Conservation (phyloP, 2,888 invertebrate genomes). For the Drosophila picticornis region DNA sequence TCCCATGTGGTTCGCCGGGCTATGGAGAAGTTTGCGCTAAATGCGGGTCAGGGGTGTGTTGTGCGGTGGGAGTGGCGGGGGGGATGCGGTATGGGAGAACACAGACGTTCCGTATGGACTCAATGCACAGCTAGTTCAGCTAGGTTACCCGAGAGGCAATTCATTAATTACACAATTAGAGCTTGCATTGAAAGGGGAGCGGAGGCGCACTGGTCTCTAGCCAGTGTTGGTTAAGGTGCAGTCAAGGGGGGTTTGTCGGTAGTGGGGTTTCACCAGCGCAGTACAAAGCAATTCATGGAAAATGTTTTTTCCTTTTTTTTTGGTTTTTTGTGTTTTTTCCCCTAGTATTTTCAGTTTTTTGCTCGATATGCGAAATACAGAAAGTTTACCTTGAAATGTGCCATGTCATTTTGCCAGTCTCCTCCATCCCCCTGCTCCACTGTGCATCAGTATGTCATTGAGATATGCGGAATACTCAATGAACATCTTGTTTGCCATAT, state of each 20-base stretch:
- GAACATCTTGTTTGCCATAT: slow-evolving; percentile 15
- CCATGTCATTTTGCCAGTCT: slow-evolving; percentile 65
- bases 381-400: slow-evolving; percentile 77
- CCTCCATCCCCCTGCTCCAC: background rate
- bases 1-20: slow-evolving; percentile 55
- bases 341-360: slow-evolving; percentile 19
- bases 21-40: slow-evolving; percentile 24
- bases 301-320: slow-evolving; percentile 4
- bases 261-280: slow-evolving; percentile 4
- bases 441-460: slow-evolving; percentile 16
- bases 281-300: slow-evolving; percentile 25
- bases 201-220: background rate
- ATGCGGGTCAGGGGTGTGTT: slow-evolving; percentile 18
- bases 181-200: slow-evolving; percentile 39
- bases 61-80: background rate
- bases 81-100: background rate
- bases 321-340: background rate
- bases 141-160: slow-evolving; percentile 52
- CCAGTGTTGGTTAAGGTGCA: background rate
- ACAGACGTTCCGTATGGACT: background rate
- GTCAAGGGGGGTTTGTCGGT: background rate
- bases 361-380: slow-evolving; percentile 57
- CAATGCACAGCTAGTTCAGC: slow-evolving; percentile 13
- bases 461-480: slow-evolving; percentile 40
- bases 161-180: slow-evolving; percentile 80